phyloP scores from a whole-genome alignment of 53 echinoderm and acorn worm genomes.

The Echinarachnius parma region DNA sequence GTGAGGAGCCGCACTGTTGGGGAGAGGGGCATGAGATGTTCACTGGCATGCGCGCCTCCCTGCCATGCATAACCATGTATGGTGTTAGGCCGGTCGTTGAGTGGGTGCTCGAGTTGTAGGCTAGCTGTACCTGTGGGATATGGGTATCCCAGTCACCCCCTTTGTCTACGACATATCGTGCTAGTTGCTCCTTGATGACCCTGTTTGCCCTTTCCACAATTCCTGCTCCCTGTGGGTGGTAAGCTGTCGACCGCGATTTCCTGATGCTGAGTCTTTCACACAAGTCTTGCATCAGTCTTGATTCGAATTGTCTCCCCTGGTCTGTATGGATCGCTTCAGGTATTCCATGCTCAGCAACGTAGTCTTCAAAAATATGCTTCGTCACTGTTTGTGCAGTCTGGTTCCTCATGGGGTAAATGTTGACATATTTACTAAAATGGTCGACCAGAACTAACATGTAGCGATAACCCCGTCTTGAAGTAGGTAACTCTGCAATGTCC shows the following conservation, averaged over 20 bases:
- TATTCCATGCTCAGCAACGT: slow-evolving; percentile 33
- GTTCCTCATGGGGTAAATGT: slow-evolving; percentile 38
- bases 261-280: slow-evolving; percentile 23
- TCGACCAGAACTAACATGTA: slow-evolving; percentile 40
- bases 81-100: slow-evolving; percentile 12
- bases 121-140: slow-evolving; percentile 14
- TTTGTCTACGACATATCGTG: slow-evolving; percentile 21
- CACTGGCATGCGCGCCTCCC: slow-evolving; percentile 17
- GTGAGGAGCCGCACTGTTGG: neutral
- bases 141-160: slow-evolving; percentile 40
- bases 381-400: slow-evolving; percentile 44
- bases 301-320: slow-evolving; percentile 46
- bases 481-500: slow-evolving; percentile 42
- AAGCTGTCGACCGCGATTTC: slow-evolving; percentile 42
- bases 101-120: slow-evolving; percentile 37
- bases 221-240: slow-evolving; percentile 53
- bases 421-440: slow-evolving; percentile 48
- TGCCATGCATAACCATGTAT: slow-evolving; percentile 21
- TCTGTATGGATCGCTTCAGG: slow-evolving; percentile 40
- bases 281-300: slow-evolving; percentile 22
- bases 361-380: slow-evolving; percentile 29
- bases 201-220: slow-evolving; percentile 44
- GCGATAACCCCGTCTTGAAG: slow-evolving; percentile 17
- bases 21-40: slow-evolving; percentile 1
- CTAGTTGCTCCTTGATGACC: slow-evolving; percentile 43